A percentile compares a stretch with the other conserved stretches of the same genome.
phyloP scores from a whole-genome alignment of 92 coral and sea anemone species.

The Galaxea fascicularis region DNA sequence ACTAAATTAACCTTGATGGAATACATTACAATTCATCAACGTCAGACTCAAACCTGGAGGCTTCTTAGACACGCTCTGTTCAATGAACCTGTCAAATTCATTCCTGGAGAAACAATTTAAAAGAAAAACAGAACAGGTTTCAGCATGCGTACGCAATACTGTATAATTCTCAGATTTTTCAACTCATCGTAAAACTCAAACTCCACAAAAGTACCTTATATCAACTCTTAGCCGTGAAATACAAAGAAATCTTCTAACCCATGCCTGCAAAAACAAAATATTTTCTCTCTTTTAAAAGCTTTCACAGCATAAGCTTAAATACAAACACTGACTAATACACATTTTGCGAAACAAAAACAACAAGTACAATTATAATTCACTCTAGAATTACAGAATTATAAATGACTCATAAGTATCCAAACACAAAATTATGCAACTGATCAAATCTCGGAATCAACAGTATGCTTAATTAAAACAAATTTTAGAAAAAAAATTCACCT shows the following conservation, averaged over 20 bases:
- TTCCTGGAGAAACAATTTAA: conserved; percentile 21
- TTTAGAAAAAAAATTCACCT: conserved; percentile 49
- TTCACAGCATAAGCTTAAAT: too few relatives aligned
- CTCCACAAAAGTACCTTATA: conserved; percentile 63
- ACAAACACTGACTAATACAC: too few relatives aligned
- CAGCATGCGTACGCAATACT: too few relatives aligned
- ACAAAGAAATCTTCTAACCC: conserved; percentile 75
- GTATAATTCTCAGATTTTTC: neutral
- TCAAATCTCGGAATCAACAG: neutral
- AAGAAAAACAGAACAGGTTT: neutral
- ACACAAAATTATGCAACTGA: neutral
- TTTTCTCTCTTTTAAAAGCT: neutral
- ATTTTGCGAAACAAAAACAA: too few relatives aligned
- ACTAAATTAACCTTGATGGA: neutral
- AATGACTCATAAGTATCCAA: neutral
- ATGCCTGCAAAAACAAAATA: conserved; percentile 63
- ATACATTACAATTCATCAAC: neutral
- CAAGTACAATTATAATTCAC: too few relatives aligned
- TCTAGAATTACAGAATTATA: too few relatives aligned
- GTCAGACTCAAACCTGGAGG: conserved; percentile 64
- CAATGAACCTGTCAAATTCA: conserved; percentile 75
- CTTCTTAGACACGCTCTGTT: conserved; percentile 59
- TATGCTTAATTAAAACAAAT: neutral
- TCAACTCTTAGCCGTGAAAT: conserved; percentile 71
- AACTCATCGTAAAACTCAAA: neutral